Percentiles rank a stretch among this genome's conserved stretches.
These are phyloP conservation scores for Sclerurus mexicanus DNA, from an alignment of 2,113 vertebrate genomes.

Conservation along the genomic window DNA sequence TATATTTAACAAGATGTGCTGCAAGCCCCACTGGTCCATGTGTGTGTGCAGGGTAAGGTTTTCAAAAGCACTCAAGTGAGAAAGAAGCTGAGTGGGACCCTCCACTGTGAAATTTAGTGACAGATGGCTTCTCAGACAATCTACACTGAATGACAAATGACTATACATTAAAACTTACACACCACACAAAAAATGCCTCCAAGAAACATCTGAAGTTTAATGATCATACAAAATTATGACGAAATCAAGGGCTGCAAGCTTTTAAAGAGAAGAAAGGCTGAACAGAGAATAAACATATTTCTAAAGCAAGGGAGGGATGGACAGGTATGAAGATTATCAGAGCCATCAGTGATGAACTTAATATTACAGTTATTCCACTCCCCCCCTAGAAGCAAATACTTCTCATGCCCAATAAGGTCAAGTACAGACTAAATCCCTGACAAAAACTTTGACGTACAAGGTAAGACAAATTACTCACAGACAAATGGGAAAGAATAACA, in stretches of 20 bases:
- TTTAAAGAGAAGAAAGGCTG: not conserved
- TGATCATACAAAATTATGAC: not conserved
- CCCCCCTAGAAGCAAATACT: not conserved
- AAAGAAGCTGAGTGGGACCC: not conserved
- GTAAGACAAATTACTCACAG: not conserved
- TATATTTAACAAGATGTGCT: not conserved
- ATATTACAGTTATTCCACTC: not conserved
- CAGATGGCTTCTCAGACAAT: conserved; percentile 38
- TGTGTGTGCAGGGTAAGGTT: not conserved
- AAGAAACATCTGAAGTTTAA: not conserved
- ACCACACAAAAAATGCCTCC: not conserved
- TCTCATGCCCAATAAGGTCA: not conserved
- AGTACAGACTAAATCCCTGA: not conserved
- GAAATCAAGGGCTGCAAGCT: not conserved
- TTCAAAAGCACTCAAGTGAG: not conserved
- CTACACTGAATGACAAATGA: not conserved
- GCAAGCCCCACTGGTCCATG: not conserved
- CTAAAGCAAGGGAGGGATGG: not conserved
- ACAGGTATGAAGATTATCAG: not conserved
- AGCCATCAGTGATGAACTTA: not conserved
- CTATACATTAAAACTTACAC: not conserved
- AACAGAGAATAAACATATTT: not conserved
- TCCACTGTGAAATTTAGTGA: not conserved
- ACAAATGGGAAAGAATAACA: not conserved
- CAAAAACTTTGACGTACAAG: not conserved